Evolutionary conservation across 2,797 vertebrate genomes (phyloP), one percentile per base, ranked within the genome.

Genomic region (Glyptemys insculpta): DNA sequence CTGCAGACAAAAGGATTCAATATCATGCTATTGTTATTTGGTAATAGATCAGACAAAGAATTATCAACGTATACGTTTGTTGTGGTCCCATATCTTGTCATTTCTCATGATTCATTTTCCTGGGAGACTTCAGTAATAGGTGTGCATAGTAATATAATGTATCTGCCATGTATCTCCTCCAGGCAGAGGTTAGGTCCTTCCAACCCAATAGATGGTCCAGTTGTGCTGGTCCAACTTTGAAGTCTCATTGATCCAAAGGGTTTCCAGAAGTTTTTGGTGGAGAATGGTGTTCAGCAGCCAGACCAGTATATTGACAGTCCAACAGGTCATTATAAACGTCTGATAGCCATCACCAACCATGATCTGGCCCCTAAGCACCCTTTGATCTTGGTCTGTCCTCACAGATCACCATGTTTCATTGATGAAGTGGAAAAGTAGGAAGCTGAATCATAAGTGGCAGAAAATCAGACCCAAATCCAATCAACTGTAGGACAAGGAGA

Each of bases 361-460:
- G 78, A 25, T 14, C 1, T 72, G 25, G 56, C 25, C 7, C 41
- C 41, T 74, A 10, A 47, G 9, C 23, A 29, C 16, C 12, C 90
- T 87, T 37, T 12, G 21, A 15, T 12, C 15, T 4, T 1, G 2
- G 2, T 89, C n/a, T 76, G 2, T 88, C 89, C 79, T 76, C 3
- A 23, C 0, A 1, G 68, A 19, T 83, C 18, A 19, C 49, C 27
- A 57, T 0, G 0, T n/a, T 57, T 57, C 56, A 27, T 11, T 57
- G 56, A 29, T 57, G 56, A 57, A 57, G 23, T 57, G 56, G 56
- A 29, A 57, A 25, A 57, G 56, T 57, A 57, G 56, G 11, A 57
- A 11, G 54, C 25, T 56, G 25, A 56, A 56, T 56, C 23, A 27
- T 56, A 27, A 5, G 9, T 91, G n/a, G 29, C 79, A 85, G 62